A percentile compares a stretch with the other conserved stretches of the same genome.
Evolutionary conservation across 2,113 vertebrate species (phyloP).

Genomic region (Genyomyrus donnyi): DNA sequence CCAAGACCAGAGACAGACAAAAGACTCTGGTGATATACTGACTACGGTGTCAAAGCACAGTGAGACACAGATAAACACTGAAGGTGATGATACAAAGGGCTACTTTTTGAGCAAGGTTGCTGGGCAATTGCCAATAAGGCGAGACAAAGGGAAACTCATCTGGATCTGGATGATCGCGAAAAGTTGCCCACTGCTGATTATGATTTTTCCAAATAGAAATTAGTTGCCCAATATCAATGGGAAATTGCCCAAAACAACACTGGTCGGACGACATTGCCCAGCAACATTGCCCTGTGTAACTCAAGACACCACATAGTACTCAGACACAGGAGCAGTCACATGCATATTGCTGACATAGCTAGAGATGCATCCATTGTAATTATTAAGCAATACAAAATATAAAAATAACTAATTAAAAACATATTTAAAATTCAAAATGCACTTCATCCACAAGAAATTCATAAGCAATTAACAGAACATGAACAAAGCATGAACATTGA

Average conservation of each 20-base stretch:
- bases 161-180: not conserved
- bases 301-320: not conserved
- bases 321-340: not conserved
- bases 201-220: not conserved
- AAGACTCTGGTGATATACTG: not conserved
- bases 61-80: not conserved
- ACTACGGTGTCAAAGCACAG: not conserved
- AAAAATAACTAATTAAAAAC: not conserved
- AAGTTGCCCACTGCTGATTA: not conserved
- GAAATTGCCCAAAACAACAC: not conserved
- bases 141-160: not conserved
- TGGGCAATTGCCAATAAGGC: not conserved
- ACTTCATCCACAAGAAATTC: not conserved
- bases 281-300: not conserved
- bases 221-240: not conserved
- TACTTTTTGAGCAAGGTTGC: not conserved
- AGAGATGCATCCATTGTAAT: not conserved
- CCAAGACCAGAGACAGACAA: not conserved
- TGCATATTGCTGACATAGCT: not conserved
- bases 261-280: not conserved
- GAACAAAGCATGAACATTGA: not conserved
- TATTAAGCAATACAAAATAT: not conserved
- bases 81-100: not conserved
- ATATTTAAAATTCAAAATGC: not conserved
- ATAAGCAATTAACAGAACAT: not conserved